These are phyloP conservation scores for Bettongia penicillata DNA, from an alignment of 2,113 vertebrate genomes.

Conservation along the genomic window DNA sequence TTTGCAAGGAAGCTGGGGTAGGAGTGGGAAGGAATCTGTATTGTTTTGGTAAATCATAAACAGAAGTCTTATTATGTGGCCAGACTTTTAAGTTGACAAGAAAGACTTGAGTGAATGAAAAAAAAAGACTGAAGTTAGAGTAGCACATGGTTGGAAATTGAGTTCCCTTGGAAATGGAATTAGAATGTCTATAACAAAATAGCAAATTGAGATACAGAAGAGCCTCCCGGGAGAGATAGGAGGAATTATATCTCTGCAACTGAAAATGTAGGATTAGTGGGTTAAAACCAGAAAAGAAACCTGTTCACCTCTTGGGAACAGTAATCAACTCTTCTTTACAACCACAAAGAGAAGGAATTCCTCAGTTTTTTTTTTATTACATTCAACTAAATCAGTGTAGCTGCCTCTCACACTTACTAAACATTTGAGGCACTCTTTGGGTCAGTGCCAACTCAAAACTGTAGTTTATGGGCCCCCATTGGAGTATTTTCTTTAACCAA, in stretches of 20 bases:
- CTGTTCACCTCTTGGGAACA: background rate
- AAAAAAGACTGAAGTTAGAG: background rate
- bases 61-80: constrained; percentile 2
- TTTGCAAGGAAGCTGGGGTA: background rate
- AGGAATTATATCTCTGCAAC: background rate
- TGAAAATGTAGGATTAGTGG: background rate
- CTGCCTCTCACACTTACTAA: background rate
- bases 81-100: constrained; percentile 49
- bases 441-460: background rate
- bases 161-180: background rate
- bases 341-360: background rate
- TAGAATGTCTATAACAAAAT: background rate
- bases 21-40: constrained; percentile 57
- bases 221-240: background rate
- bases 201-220: background rate
- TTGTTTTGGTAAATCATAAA: constrained; percentile 61
- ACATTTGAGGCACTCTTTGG: background rate
- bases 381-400: background rate
- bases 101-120: background rate
- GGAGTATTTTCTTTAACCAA: background rate
- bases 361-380: background rate
- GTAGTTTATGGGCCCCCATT: background rate
- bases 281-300: background rate
- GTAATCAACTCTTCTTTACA: background rate
- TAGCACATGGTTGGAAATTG: constrained; percentile 7